phyloP scores from a whole-genome alignment of 2,888 invertebrate species.

The Villa cingulata region DNA sequence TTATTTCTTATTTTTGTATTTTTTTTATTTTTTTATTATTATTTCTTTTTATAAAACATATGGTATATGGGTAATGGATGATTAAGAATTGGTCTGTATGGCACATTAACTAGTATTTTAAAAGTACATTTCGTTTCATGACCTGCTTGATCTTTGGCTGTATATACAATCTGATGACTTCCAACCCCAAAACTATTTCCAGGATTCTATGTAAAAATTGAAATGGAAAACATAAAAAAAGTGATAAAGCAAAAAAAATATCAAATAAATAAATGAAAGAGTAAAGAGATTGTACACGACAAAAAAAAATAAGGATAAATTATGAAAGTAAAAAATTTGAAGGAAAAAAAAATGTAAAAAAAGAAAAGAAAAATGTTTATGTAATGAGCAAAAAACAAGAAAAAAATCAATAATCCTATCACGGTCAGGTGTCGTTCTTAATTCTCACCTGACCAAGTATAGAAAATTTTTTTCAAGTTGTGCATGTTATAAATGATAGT shows the following conservation, averaged over 20 bases:
- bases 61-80: constrained; percentile 14
- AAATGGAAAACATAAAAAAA: neutral
- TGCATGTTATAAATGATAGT: too few relatives aligned
- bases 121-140: constrained; percentile 39
- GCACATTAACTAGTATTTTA: constrained; percentile 19
- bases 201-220: constrained; percentile 34
- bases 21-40: neutral
- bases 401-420: neutral
- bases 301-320: neutral
- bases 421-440: too few relatives aligned
- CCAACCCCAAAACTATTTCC: constrained; percentile 35
- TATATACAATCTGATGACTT: constrained; percentile 37
- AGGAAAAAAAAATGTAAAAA: neutral
- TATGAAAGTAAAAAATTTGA: neutral
- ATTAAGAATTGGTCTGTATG: constrained; percentile 10
- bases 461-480: too few relatives aligned
- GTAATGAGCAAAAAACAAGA: too few relatives aligned
- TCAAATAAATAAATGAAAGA: too few relatives aligned
- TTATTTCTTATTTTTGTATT: too few relatives aligned
- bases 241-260: neutral
- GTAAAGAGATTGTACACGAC: too few relatives aligned
- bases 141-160: constrained; percentile 37
- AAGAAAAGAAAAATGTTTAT: neutral
- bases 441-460: too few relatives aligned
- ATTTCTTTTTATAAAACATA: constrained; percentile 12